Base-by-base conservation (phyloP, 53 echinoderm and acorn worm genomes). In the Henricia sp. region DNA sequence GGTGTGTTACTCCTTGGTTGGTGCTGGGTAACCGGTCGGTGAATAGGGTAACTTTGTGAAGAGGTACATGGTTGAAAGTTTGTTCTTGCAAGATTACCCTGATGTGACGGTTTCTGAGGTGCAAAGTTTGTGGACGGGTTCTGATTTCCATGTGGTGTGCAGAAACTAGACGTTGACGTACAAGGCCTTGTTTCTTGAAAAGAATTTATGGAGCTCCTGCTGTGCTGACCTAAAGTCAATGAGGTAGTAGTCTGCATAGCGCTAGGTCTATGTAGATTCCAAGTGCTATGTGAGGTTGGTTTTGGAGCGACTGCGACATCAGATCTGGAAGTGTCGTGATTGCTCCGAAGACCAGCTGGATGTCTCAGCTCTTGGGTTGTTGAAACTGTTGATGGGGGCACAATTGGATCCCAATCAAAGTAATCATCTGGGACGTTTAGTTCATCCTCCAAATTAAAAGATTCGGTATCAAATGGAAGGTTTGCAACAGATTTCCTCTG, bases 371-470 rank as follows among this genome's bases (percentile, higher is more conserved):
- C 33, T 60, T 29, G 33, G 62, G 0, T 1, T 14, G 62, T 60
- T 6, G 29, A 14, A 3, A 34, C 16, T 9, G 6, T 10, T 8
- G 5, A 60, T 10, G 63, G 62, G 43, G 40, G 21, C 63, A 21
- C 50, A 36, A 46, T 48, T n/a, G 64, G 48, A 23, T 80, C 64
- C 80, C 80, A 80, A 50, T 80, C 29, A 50, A 80, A 80, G 64
- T 59, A 37, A 9, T 80, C 65, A 4, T 80, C 63, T 20, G 63
- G 64, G 21, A 64, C 11, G 64, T 64, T 57, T 6, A 77, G 24
- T 6, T 77, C 58, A 14, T 59, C 80, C 20, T 64, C 64, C n/a
- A 80, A 64, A 63, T 50, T 80, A 17, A 48, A 20, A n/a, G n/a
- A 41, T 32, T 20, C 48, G n/a, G 34, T 17, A 37, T 63, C 80